Base-by-base conservation (phyloP, 2,888 invertebrate species). In the Acronicta alni region DNA sequence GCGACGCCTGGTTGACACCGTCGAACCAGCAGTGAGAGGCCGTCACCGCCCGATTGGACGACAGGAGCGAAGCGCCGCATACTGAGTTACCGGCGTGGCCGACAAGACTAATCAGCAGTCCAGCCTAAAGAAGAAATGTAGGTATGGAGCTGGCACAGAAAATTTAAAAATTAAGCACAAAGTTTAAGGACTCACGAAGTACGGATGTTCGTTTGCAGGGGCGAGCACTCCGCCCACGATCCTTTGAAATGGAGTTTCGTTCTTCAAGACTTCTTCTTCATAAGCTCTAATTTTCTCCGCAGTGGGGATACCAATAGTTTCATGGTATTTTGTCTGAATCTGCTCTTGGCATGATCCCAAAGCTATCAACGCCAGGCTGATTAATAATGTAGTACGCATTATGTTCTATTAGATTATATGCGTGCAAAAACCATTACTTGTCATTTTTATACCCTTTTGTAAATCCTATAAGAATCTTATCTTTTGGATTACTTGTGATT, bases 1-100 rank as follows among this genome's bases (percentile, higher is more conserved):
- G 75, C 56, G 62, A 71, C 5, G 83, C 89, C 30, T 86, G 86
- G 47, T 75, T 75, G 8, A 12, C 0, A 8, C 86, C 85, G 32
- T 89, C 88, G 53, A 65, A 75, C 89, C 89, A 89, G 76, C 90
- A 90, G 73, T 90, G 90, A 12, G 90, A 89, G 0, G 90, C 89
- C 0, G 90, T 90, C n/a, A 88, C 77, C 15, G 87, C 67, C 0
- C 88, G 81, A 63, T 72, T 84, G 15, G 62, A 3, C 0, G 82
- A 61, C 3, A 90, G 4, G 1, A 90, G 75, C 0, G 87, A 80
- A 0, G 88, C 80, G 0, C 90, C 90, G 26, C 90, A 91, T 0
- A 80, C 90, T 2, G 88, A 88, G 20, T 71, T 72, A 0, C 86
- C 86, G 3, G 73, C 47, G n/a, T n/a, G n/a, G n/a, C n/a, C n/a